phyloP scores from a whole-genome alignment of 1,140 invertebrate species.

The Achroia grisella region DNA sequence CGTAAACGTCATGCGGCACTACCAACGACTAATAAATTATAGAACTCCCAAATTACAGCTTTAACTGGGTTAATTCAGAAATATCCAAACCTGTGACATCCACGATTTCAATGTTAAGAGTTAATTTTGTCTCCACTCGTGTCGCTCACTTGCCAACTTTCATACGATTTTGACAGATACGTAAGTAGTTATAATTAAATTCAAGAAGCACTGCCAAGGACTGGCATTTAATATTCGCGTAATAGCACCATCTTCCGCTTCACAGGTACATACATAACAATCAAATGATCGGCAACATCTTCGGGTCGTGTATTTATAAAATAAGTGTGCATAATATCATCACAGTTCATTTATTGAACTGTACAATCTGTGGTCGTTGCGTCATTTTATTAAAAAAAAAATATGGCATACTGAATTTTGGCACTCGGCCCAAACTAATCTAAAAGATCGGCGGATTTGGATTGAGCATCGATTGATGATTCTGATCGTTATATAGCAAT shows the following conservation, averaged over 20 bases:
- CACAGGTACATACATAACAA: background rate
- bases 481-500: background rate
- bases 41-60: constrained; percentile 6
- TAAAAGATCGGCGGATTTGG: background rate
- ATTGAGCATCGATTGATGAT: background rate
- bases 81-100: constrained; percentile 23
- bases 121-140: constrained; percentile 42
- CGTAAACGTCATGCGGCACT: background rate
- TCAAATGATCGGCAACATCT: background rate
- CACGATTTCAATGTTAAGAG: constrained; percentile 45
- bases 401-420: constrained; percentile 27
- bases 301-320: background rate
- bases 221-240: constrained; percentile 14
- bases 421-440: constrained; percentile 30
- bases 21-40: constrained; percentile 2
- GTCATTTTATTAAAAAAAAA: constrained; percentile 35
- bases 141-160: constrained; percentile 59
- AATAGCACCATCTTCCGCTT: constrained; percentile 14
- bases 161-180: constrained; percentile 60
- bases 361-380: constrained; percentile 16
- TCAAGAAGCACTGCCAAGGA: constrained; percentile 63
- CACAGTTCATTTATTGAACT: constrained; percentile 2
- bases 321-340: background rate
- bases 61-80: constrained; percentile 9
- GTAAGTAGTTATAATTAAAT: constrained; percentile 60